Percentiles rank a stretch among this genome's conserved stretches.
Conservation (phyloP, 1,140 invertebrate species). For the Procambarus clarkii region DNA sequence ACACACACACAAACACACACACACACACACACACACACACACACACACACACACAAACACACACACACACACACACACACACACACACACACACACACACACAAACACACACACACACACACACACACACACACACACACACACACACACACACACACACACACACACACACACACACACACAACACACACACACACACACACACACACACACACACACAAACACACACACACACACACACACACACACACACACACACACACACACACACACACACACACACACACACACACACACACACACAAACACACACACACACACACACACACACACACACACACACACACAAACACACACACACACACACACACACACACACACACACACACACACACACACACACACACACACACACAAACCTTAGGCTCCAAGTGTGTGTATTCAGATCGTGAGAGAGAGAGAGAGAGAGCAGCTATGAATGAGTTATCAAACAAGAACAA, state of each 20-base stretch:
- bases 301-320: conserved; percentile 3
- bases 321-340: conserved; percentile 14
- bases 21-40: too few relatives aligned
- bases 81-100: too few relatives aligned
- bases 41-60: too few relatives aligned
- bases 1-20: too few relatives aligned
- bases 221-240: too few relatives aligned
- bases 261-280: conserved; percentile 14
- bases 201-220: too few relatives aligned
- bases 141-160: too few relatives aligned
- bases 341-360: not conserved
- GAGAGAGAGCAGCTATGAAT: not conserved
- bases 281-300: conserved; percentile 23
- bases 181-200: conserved; percentile 21
- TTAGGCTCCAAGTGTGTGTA: too few relatives aligned
- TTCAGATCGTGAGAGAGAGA: too few relatives aligned
- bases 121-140: too few relatives aligned
- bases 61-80: too few relatives aligned
- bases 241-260: conserved; percentile 1
- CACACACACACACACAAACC: not conserved
- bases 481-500: not conserved
- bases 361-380: not conserved
- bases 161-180: conserved; percentile 16
- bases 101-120: too few relatives aligned
- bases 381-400: not conserved